Conservation (phyloP, 2,113 vertebrate genomes). For the Mesocricetus auratus region DNA sequence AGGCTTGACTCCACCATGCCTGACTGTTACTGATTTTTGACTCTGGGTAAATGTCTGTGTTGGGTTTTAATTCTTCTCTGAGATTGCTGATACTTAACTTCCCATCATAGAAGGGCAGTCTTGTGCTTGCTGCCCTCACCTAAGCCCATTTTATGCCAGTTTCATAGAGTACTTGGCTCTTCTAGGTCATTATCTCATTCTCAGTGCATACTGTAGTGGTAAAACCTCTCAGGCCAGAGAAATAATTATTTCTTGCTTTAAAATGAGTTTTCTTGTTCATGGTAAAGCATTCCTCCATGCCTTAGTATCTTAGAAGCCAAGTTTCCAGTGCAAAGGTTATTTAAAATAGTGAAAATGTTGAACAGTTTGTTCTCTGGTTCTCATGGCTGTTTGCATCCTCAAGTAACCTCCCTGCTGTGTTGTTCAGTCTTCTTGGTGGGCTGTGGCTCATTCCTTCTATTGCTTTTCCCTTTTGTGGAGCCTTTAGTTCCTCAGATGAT, state of each 20-base stretch:
- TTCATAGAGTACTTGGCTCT: background rate
- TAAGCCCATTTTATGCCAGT: background rate
- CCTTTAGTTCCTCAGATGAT: background rate
- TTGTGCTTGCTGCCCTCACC: background rate
- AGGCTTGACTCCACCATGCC: background rate
- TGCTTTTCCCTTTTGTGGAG: background rate
- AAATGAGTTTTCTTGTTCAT: conserved; percentile 26
- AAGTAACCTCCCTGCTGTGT: background rate
- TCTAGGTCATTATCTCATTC: background rate
- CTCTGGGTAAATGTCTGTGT: background rate
- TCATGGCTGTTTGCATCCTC: background rate
- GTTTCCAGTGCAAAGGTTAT: conserved; percentile 57
- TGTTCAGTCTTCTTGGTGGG: background rate
- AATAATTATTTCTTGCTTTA: conserved; percentile 56
- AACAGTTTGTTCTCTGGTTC: conserved; percentile 49
- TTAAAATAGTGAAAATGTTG: conserved; percentile 53
- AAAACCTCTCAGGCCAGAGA: conserved; percentile 28
- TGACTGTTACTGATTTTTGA: background rate
- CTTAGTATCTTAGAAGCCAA: conserved; percentile 42
- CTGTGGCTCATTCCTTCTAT: background rate
- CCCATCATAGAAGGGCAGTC: background rate
- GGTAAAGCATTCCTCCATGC: background rate
- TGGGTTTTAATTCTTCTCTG: conserved; percentile 25
- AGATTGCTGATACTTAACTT: background rate
- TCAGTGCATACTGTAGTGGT: background rate